Percentiles rank a stretch among this genome's conserved stretches.
These are phyloP conservation scores for Agrypnia vestita DNA, from an alignment of 1,140 invertebrate genomes.

Conservation along the genomic window DNA sequence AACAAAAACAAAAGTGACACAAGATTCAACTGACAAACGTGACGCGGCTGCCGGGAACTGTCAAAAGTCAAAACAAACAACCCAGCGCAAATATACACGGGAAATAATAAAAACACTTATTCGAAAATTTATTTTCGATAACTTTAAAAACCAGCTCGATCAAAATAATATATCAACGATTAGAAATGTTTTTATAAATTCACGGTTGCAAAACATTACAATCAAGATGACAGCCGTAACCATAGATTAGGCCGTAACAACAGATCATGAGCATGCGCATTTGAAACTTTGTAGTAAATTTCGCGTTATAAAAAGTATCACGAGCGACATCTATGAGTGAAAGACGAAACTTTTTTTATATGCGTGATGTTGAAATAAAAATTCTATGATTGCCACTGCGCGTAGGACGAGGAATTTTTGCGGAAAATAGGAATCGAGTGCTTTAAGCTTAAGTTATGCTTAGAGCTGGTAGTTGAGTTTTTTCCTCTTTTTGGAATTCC, in stretches of 20 bases:
- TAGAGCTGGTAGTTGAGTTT: too few species aligned
- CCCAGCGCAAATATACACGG: conserved; percentile 9
- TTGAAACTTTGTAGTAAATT: background rate
- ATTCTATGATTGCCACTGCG: too few species aligned
- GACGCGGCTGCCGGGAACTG: conserved; percentile 43
- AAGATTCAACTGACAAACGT: conserved; percentile 43
- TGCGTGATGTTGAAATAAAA: too few species aligned
- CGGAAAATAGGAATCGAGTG: too few species aligned
- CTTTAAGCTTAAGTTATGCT: too few species aligned
- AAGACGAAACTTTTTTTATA: too few species aligned
- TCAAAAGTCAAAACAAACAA: conserved; percentile 50
- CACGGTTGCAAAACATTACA: conserved; percentile 43
- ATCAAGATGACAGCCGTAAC: conserved; percentile 49
- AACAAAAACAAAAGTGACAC: conserved; percentile 51
- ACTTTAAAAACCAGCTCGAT: background rate
- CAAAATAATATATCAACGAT: conserved; percentile 19
- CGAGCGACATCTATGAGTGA: conserved; percentile 28
- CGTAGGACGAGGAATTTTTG: too few species aligned
- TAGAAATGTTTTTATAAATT: conserved; percentile 20
- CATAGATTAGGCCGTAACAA: conserved; percentile 6
- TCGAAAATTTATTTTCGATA: background rate
- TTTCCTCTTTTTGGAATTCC: too few species aligned
- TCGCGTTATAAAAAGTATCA: background rate
- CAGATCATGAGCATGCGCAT: conserved; percentile 22
- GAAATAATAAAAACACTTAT: background rate